Evolutionary conservation across 2,113 vertebrate species (phyloP).

Genomic region (Hypanus sabinus): DNA sequence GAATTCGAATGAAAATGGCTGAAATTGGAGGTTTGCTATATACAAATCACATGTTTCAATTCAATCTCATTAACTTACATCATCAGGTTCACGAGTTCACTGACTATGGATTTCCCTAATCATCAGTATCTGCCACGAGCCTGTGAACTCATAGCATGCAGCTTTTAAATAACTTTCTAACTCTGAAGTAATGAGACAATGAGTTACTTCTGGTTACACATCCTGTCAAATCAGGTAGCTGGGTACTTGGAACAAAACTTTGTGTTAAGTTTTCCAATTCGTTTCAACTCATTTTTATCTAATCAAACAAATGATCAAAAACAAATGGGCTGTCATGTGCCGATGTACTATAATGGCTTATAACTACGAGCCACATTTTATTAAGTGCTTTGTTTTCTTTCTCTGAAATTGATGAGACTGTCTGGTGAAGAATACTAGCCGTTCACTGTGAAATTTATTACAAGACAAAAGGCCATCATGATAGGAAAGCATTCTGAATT

Average conservation of each 20-base stretch:
- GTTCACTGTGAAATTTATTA: slow-evolving; percentile 40
- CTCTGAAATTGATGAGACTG: background rate
- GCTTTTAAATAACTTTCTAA: background rate
- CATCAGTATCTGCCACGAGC: no score
- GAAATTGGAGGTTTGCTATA: no score
- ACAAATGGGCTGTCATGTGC: slow-evolving; percentile 40
- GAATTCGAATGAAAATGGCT: no score
- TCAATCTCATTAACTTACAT: no score
- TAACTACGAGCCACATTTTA: slow-evolving; percentile 37
- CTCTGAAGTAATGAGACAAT: background rate
- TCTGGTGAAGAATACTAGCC: background rate
- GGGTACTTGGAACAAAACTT: slow-evolving; percentile 41
- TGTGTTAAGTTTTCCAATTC: slow-evolving; percentile 41
- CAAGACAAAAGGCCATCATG: slow-evolving; percentile 34
- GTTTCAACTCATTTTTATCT: slow-evolving; percentile 37
- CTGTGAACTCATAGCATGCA: no score
- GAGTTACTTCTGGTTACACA: background rate
- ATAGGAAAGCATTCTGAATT: slow-evolving; percentile 11
- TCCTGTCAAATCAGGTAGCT: slow-evolving; percentile 22
- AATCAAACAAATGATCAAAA: slow-evolving; percentile 43
- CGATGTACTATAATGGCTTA: slow-evolving; percentile 37
- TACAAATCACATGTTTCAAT: no score
- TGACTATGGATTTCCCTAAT: no score
- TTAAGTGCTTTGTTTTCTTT: slow-evolving; percentile 14
- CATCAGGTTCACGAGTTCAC: no score